Base-by-base conservation (phyloP, 2,888 invertebrate species). In the Lapara coniferarum region DNA sequence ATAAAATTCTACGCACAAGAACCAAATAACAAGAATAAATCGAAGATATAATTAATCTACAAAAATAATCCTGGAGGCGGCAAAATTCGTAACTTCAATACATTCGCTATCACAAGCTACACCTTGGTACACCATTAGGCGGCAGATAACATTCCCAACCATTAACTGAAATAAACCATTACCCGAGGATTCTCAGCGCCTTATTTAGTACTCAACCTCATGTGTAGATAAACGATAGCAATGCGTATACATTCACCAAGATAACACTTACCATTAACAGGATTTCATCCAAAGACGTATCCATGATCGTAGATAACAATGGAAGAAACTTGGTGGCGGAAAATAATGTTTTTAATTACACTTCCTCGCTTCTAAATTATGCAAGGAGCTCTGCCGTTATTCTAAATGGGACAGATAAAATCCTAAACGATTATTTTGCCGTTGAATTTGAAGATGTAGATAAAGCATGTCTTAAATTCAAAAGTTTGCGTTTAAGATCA, bases 321-420 rank as follows among this genome's bases (percentile, higher is more conserved):
- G 80, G 85, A 80, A 82, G 83, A 83, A 82, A 81, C 82, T 79
- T 63, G 53, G 66, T 80, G 83, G 81, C 80, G 78, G 79, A 79
- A 82, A 85, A 85, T 86, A 86, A 85, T 85, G 84, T 86, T 88
- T 91, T 90, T 91, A 90, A 91, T 89, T 90, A 88, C 86, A 84
- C 81, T 86, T 85, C 83, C 84, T 83, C 74, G 81, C 79, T 77
- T 85, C 81, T 88, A 81, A 88, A 84, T 84, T 88, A 87, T 88
- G 86, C 86, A 82, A 80, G 79, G 77, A 84, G 81, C 79, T 80
- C 75, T 83, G 83, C 87, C 87, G 84, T 85, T 85, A 85, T 82
- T 85, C 86, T 86, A 89, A 89, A 89, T 88, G 83, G 83, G 79
- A 77, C 78, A 80, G 86, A 89, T 89, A 87, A 87, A 86, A 84